A percentile compares a stretch with the other conserved stretches of the same genome.
phyloP scores from a whole-genome alignment of 1,140 invertebrate species.

The Sinonovacula constricta region DNA sequence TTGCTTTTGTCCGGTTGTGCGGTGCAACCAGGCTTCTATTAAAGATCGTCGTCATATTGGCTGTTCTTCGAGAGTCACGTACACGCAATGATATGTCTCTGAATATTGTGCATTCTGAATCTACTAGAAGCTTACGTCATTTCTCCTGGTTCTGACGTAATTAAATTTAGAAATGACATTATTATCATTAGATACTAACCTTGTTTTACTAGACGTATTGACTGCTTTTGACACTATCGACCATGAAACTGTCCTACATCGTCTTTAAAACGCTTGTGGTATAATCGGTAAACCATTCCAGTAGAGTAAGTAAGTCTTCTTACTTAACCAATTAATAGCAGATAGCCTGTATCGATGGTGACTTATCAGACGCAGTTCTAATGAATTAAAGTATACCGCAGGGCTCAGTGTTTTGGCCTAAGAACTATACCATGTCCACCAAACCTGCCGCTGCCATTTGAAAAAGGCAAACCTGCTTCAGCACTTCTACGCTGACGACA shows the following conservation, averaged over 20 bases:
- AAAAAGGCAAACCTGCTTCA: not conserved
- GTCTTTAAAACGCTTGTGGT: conserved; percentile 27
- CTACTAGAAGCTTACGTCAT: too few relatives aligned
- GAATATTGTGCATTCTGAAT: too few relatives aligned
- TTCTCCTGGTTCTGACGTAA: too few relatives aligned
- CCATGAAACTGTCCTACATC: conserved; percentile 29
- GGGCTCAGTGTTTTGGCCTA: conserved; percentile 28
- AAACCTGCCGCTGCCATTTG: conserved; percentile 1
- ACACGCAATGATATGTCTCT: too few relatives aligned
- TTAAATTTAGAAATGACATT: too few relatives aligned
- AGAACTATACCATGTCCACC: conserved; percentile 5
- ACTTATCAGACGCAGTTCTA: conserved; percentile 7
- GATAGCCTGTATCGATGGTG: conserved; percentile 27
- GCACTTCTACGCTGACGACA: not conserved
- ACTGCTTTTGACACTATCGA: too few relatives aligned
- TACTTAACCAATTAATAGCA: conserved; percentile 28
- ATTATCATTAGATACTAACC: conserved; percentile 17
- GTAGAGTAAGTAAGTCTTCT: conserved; percentile 31
- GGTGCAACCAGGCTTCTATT: too few relatives aligned
- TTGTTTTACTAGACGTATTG: conserved; percentile 22
- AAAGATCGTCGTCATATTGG: too few relatives aligned
- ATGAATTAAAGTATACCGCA: conserved; percentile 33
- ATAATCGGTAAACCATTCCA: conserved; percentile 14
- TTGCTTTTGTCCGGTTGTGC: too few relatives aligned
- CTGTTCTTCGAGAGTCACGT: too few relatives aligned